Percentiles rank a stretch among this genome's conserved stretches.
These are phyloP conservation scores for Macrophya annulata DNA, from an alignment of 2,888 invertebrate genomes.

Conservation along the genomic window DNA sequence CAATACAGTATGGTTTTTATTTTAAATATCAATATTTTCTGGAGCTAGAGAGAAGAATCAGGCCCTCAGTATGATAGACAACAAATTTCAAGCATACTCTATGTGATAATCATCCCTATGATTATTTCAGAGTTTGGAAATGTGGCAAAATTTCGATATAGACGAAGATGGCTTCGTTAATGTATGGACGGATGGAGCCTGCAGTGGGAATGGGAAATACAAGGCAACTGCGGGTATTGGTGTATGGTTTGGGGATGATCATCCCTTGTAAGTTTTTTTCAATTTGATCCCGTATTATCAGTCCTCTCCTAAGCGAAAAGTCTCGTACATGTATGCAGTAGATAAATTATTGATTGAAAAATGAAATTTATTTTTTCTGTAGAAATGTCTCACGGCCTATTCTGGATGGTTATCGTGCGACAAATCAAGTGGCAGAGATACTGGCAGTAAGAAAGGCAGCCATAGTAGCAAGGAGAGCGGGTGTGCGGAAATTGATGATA, in stretches of 20 bases:
- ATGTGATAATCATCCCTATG: background rate
- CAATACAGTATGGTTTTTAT: too few species aligned
- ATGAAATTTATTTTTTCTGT: slow-evolving; percentile 67
- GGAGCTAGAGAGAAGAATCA: too few species aligned
- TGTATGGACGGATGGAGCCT: slow-evolving; percentile 97
- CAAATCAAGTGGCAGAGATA: slow-evolving; percentile 98
- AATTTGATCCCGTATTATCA: background rate
- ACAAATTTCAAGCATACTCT: background rate
- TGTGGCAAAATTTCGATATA: slow-evolving; percentile 78
- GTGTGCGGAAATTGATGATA: slow-evolving; percentile 87
- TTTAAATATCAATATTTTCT: too few species aligned
- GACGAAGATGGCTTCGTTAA: slow-evolving; percentile 81
- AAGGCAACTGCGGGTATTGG: slow-evolving; percentile 94
- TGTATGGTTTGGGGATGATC: slow-evolving; percentile 92
- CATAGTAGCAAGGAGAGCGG: slow-evolving; percentile 84
- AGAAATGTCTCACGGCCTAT: slow-evolving; percentile 92
- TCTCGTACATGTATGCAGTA: background rate
- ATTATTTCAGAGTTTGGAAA: background rate
- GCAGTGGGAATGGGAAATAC: slow-evolving; percentile 89
- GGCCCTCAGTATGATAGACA: too few species aligned
- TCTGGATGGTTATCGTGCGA: slow-evolving; percentile 85
- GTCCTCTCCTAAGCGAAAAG: too few species aligned
- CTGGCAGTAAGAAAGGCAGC: slow-evolving; percentile 93
- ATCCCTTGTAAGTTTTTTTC: slow-evolving; percentile 82
- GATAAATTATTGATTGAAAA: background rate